Percentiles rank a stretch among this genome's conserved stretches.
Conservation (phyloP, 2,888 invertebrate species). For the Invenusta paracnida region DNA sequence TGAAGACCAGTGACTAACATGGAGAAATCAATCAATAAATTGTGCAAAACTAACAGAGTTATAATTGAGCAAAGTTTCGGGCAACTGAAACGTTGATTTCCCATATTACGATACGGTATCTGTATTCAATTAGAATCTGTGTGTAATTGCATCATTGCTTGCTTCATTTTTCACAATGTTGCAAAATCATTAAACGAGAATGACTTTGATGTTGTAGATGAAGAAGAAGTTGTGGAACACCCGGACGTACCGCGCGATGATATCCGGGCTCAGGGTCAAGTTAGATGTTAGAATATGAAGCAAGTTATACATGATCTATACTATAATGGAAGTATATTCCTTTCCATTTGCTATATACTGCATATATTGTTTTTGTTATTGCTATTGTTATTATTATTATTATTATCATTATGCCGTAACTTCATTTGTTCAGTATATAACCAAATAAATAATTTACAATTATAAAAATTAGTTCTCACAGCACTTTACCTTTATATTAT, state of each 20-base stretch:
- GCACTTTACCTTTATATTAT: no score
- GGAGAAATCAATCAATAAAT: slow-evolving; percentile 28
- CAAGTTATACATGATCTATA: not conserved
- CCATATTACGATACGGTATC: not conserved
- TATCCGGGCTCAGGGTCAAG: not conserved
- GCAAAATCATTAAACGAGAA: slow-evolving; percentile 7
- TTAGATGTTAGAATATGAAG: not conserved
- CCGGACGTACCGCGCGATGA: not conserved
- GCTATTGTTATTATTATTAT: no score
- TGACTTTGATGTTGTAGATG: not conserved
- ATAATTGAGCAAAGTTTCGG: slow-evolving; percentile 30
- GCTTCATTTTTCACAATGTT: slow-evolving; percentile 31
- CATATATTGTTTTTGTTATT: no score
- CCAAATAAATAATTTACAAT: no score
- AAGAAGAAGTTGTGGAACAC: not conserved
- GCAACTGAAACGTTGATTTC: slow-evolving; percentile 31
- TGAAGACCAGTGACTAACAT: not conserved
- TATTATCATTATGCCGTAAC: no score
- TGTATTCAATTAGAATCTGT: not conserved
- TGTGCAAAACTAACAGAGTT: slow-evolving; percentile 9
- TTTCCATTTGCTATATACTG: no score
- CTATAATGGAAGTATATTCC: no score
- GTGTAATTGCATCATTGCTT: not conserved
- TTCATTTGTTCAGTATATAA: no score
- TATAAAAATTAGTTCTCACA: no score